Base-by-base conservation (phyloP, 2,888 invertebrate species). In the Ethmia dodecea region DNA sequence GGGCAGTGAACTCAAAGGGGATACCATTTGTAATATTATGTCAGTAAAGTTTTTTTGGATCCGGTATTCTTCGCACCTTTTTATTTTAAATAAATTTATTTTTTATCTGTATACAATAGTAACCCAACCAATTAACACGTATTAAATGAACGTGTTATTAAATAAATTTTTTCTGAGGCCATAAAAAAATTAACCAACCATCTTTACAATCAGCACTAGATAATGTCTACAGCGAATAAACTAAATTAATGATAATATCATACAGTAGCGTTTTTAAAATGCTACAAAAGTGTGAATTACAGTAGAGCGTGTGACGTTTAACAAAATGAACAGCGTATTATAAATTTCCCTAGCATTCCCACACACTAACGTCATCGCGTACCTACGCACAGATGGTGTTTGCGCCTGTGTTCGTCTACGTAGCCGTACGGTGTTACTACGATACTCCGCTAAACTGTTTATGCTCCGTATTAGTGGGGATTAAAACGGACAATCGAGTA, bases 331-430 rank as follows among this genome's bases (percentile, higher is more conserved):
- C 75, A 76, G 51, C 66, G 67, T 70, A 70, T 33, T 81, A 70
- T 80, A 81, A 80, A 84, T 84, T 83, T 81, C 80, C 76, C 81
- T 77, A 69, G 69, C 72, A 67, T 74, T 72, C 76, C 62, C 80
- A 78, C 80, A 81, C 84, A 75, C 65, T 54, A 58, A 55, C 69
- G 57, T 55, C 60, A 55, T 42, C 38, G 52, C 56, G 64, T 72
- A 62, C 52, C 58, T 60, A 72, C 66, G 60, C 55, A 60, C 22
- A n/a, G 61, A 67, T 67, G 63, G 56, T 52, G 48, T 46, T 22
- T 48, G 37, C 45, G 40, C 35, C 22, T 60, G 78, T 78, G 69
- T 75, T 70, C 41, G 78, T 74, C 68, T 41, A 69, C 67, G 69
- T 72, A 74, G 66, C 62, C 49, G 52, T 58, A 53, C 52, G 47